phyloP scores from a whole-genome alignment of 1,140 invertebrate genomes.

The Augochlora pura region DNA sequence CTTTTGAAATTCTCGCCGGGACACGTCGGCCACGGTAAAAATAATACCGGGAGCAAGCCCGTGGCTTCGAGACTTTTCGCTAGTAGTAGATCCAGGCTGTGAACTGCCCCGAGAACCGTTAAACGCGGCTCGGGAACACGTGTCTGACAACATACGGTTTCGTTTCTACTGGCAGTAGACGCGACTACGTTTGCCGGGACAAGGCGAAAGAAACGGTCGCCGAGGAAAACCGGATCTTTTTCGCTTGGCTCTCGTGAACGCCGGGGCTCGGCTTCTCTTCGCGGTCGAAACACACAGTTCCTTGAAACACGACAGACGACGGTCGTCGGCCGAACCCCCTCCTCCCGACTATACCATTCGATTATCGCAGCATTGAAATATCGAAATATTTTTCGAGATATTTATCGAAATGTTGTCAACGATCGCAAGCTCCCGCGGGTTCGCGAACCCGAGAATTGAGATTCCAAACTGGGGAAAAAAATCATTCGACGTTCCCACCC shows the following conservation, averaged over 20 bases:
- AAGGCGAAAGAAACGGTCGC: background rate
- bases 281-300: too few species aligned
- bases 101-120: background rate
- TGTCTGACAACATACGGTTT: background rate
- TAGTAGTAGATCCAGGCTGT: background rate
- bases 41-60: background rate
- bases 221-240: too few species aligned
- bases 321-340: too few species aligned
- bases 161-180: conserved; percentile 11
- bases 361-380: too few species aligned
- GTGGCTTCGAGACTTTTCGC: background rate
- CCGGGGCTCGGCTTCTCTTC: too few species aligned
- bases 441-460: background rate
- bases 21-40: background rate
- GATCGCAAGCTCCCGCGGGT: too few species aligned
- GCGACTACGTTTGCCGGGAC: background rate
- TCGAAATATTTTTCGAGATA: too few species aligned
- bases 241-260: too few species aligned
- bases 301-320: too few species aligned
- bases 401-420: too few species aligned
- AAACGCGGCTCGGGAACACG: background rate
- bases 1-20: background rate
- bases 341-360: too few species aligned
- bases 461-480: background rate
- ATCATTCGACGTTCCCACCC: conserved; percentile 35